Percentiles rank a stretch among this genome's conserved stretches.
Evolutionary conservation across 2,888 invertebrate genomes (phyloP).

Genomic region (Campaea margaritaria): DNA sequence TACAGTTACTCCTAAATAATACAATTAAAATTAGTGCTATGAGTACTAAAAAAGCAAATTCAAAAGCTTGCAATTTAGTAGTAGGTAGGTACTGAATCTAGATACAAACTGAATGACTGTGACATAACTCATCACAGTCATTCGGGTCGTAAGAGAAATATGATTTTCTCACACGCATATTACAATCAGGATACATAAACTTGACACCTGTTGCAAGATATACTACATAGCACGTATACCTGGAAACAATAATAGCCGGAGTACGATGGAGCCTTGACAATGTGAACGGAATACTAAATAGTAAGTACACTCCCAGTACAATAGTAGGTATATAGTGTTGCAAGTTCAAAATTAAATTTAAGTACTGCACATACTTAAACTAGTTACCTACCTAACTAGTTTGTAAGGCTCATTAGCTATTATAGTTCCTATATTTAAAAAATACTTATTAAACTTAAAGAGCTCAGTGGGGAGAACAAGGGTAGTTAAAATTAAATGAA

Average conservation of each 20-base stretch:
- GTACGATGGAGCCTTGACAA: conserved; percentile 41
- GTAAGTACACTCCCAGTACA: background rate
- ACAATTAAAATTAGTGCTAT: too few relatives aligned
- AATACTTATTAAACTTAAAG: too few relatives aligned
- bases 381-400: too few relatives aligned
- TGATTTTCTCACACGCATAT: conserved; percentile 54
- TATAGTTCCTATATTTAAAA: too few relatives aligned
- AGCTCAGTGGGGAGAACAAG: too few relatives aligned
- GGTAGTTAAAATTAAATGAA: too few relatives aligned
- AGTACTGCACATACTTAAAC: too few relatives aligned
- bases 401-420: too few relatives aligned
- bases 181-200: conserved; percentile 63
- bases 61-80: too few relatives aligned
- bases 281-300: conserved; percentile 42
- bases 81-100: too few relatives aligned
- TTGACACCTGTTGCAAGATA: conserved; percentile 50
- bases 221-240: conserved; percentile 28
- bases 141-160: conserved; percentile 29
- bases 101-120: background rate
- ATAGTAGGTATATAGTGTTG: background rate
- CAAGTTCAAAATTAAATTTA: conserved; percentile 7
- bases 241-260: conserved; percentile 40
- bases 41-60: too few relatives aligned
- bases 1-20: too few relatives aligned
- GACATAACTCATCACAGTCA: background rate